These are phyloP conservation scores for Corydoras sp. DNA, from an alignment of 2,113 vertebrate species.

Conservation along the genomic window DNA sequence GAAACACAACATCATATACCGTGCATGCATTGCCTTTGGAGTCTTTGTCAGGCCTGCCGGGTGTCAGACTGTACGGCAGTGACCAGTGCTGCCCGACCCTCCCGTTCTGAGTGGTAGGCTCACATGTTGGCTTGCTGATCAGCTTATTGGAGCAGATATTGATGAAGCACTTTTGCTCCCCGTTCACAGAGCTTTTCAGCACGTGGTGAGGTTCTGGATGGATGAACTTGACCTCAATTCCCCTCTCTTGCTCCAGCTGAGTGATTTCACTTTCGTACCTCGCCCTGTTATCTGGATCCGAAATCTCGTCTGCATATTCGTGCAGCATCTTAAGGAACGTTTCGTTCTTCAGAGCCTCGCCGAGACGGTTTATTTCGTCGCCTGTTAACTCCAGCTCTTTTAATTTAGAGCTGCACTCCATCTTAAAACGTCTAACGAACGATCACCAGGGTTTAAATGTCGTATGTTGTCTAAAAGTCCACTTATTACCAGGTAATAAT, in stretches of 20 bases:
- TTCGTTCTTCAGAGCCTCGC: slow-evolving; percentile 74
- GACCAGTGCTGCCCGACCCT: slow-evolving; percentile 67
- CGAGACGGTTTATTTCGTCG: slow-evolving; percentile 72
- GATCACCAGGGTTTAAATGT: neutral
- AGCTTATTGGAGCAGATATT: slow-evolving; percentile 77
- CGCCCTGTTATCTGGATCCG: slow-evolving; percentile 71
- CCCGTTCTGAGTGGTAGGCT: slow-evolving; percentile 45
- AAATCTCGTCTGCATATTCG: slow-evolving; percentile 77
- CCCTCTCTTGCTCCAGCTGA: slow-evolving; percentile 78
- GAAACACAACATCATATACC: slow-evolving; percentile 85
- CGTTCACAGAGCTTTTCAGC: slow-evolving; percentile 73
- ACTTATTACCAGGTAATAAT: too few relatives aligned
- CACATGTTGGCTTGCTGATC: slow-evolving; percentile 60
- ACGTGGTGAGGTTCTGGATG: slow-evolving; percentile 75
- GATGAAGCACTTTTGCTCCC: slow-evolving; percentile 74
- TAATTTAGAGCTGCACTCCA: slow-evolving; percentile 52
- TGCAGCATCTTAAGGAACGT: slow-evolving; percentile 71
- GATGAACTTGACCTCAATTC: slow-evolving; percentile 73
- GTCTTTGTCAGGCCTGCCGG: slow-evolving; percentile 66
- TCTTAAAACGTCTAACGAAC: slow-evolving; percentile 9
- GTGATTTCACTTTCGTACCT: slow-evolving; percentile 79
- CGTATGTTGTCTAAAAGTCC: neutral
- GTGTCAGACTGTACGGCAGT: slow-evolving; percentile 76
- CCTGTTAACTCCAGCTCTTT: slow-evolving; percentile 72
- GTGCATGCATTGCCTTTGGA: slow-evolving; percentile 56